These are phyloP conservation scores for Caenorhabditis briggsae DNA, from an alignment of 1,140 invertebrate species.

Conservation along the genomic window DNA sequence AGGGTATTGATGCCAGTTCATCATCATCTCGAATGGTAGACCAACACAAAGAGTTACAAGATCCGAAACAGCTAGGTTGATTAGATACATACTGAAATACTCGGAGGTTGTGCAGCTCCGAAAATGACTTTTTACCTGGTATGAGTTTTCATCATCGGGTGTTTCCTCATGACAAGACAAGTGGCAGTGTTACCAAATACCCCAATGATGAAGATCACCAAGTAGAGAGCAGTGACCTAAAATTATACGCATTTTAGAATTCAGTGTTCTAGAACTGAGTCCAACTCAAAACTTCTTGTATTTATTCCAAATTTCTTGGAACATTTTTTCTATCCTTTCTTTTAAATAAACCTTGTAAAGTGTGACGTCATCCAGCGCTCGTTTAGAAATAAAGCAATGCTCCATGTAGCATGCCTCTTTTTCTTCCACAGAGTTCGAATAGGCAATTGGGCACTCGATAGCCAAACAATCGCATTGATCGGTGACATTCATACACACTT, in stretches of 20 bases:
- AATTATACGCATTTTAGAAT: background rate
- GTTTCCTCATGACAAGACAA: conserved; percentile 86
- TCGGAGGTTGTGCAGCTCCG: background rate
- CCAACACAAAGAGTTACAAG: conserved; percentile 64
- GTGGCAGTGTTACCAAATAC: conserved; percentile 90
- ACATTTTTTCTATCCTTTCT: background rate
- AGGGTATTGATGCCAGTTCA: conserved; percentile 65
- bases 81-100: conserved; percentile 54
- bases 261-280: too few species aligned
- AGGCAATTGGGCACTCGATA: conserved; percentile 22
- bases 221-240: conserved; percentile 83
- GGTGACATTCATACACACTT: conserved; percentile 8
- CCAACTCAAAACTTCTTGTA: too few species aligned
- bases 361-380: conserved; percentile 59
- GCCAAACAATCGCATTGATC: conserved; percentile 55
- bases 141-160: conserved; percentile 64
- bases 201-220: conserved; percentile 87
- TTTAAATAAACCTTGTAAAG: conserved; percentile 65
- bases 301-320: background rate
- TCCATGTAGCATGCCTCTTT: conserved; percentile 64
- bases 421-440: background rate
- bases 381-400: conserved; percentile 60
- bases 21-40: conserved; percentile 63
- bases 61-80: conserved; percentile 65
- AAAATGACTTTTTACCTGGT: conserved; percentile 11